These are phyloP conservation scores for Marasmarcha lunaedactyla DNA, from an alignment of 2,888 invertebrate species.

Conservation along the genomic window DNA sequence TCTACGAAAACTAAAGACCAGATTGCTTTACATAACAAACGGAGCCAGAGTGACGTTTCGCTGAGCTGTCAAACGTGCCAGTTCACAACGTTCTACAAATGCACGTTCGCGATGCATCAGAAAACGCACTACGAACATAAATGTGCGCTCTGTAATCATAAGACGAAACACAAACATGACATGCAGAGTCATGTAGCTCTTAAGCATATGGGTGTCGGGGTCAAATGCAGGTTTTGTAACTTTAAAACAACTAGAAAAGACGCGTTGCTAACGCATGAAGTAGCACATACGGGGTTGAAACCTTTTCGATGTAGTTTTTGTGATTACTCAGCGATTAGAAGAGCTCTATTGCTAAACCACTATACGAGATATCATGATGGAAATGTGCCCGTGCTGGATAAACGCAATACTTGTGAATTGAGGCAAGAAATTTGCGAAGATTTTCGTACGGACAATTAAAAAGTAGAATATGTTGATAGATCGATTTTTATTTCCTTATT, in stretches of 20 bases:
- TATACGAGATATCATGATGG: slow-evolving; percentile 24
- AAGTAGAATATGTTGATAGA: no score
- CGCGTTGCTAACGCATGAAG: slow-evolving; percentile 34
- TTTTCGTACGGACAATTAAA: no score
- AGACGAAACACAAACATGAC: slow-evolving; percentile 36
- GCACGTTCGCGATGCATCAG: slow-evolving; percentile 36
- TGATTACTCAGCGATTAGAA: slow-evolving; percentile 31
- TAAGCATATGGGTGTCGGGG: slow-evolving; percentile 30
- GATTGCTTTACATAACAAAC: slow-evolving; percentile 40
- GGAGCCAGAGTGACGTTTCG: slow-evolving; percentile 24
- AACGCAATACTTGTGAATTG: slow-evolving; percentile 2
- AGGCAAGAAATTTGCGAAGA: no score
- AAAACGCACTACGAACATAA: slow-evolving; percentile 34
- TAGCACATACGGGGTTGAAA: slow-evolving; percentile 36
- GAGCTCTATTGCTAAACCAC: slow-evolving; percentile 30
- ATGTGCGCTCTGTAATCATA: slow-evolving; percentile 31
- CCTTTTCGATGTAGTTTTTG: slow-evolving; percentile 37
- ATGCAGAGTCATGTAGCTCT: slow-evolving; percentile 33
- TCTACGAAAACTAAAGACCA: slow-evolving; percentile 50
- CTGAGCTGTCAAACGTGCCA: slow-evolving; percentile 28
- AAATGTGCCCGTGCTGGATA: not conserved
- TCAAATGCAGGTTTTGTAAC: slow-evolving; percentile 39
- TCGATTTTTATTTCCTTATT: no score
- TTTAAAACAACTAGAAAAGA: slow-evolving; percentile 31
- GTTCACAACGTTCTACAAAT: slow-evolving; percentile 34